These are phyloP conservation scores for Chrysodeixis includens DNA, from an alignment of 2,888 invertebrate genomes.

Conservation along the genomic window DNA sequence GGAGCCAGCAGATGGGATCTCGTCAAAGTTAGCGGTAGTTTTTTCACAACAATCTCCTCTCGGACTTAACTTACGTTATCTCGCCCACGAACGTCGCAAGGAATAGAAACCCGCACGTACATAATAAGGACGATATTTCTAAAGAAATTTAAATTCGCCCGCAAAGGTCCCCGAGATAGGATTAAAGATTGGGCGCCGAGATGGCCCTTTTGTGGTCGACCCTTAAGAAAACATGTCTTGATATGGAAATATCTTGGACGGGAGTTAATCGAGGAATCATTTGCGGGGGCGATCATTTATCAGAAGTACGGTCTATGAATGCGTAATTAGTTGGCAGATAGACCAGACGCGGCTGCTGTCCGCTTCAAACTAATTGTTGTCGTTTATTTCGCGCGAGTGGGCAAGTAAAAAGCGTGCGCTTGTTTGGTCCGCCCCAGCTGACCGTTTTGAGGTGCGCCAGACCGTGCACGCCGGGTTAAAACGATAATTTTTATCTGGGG, in stretches of 20 bases:
- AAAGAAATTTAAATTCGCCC: constrained; percentile 90
- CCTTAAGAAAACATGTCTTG: constrained; percentile 90
- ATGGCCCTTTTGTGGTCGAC: constrained; percentile 89
- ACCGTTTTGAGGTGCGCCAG: constrained; percentile 79
- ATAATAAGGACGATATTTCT: constrained; percentile 90
- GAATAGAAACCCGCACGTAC: constrained; percentile 89
- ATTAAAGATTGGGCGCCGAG: constrained; percentile 89
- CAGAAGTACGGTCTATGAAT: constrained; percentile 82
- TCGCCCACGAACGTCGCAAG: constrained; percentile 86
- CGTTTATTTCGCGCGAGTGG: constrained; percentile 83
- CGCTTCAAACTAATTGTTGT: constrained; percentile 71
- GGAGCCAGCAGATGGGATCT: constrained; percentile 78
- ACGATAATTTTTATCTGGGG: constrained; percentile 82
- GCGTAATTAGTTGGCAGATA: constrained; percentile 79
- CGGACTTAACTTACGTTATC: constrained; percentile 90
- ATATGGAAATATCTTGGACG: constrained; percentile 88
- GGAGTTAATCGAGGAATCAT: constrained; percentile 86
- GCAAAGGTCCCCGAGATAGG: constrained; percentile 89
- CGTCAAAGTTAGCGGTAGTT: constrained; percentile 87
- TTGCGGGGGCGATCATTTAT: constrained; percentile 85
- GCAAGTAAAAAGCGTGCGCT: constrained; percentile 75
- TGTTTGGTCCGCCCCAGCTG: constrained; percentile 77
- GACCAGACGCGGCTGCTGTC: constrained; percentile 60
- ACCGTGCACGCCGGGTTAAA: constrained; percentile 79
- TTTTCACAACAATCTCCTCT: constrained; percentile 89